Evolutionary conservation across 2,797 vertebrate species (phyloP), one percentile per base, ranked within the genome.

Genomic region (Passerculus sandwichensis): DNA sequence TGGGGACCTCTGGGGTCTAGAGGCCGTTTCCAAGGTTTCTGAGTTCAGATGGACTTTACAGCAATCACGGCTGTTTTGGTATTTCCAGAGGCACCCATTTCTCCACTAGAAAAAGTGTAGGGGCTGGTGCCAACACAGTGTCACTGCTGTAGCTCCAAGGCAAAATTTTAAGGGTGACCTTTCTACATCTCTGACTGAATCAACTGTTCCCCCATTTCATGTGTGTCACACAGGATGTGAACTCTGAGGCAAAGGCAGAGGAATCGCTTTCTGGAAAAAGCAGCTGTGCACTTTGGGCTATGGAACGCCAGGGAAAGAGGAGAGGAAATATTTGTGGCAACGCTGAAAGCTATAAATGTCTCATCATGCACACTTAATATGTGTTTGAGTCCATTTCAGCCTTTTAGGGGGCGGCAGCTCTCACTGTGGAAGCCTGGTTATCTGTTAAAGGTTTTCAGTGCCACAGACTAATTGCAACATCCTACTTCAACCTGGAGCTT

Each of bases 261-360:
- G 89, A 91, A 74, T 42, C 0, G 16, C 89, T 69, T 91, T 92
- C 85, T 91, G 93, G 77, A 74, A 91, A 85, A 90, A 93, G 80
- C 94, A 94, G 93, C 89, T 96, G 91, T 26, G 45, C 2, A 6
- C 61, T 94, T 88, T 4, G 5, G 88, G 83, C 85, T 67, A 71
- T 76, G 93, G 93, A 96, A 93, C 93, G 85, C 91, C 89, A 88
- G 53, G 51, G 71, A 71, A 88, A 96, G 92, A 93, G 85, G 45
- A 95, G 80, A 95, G 47, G 77, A 89, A 96, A 96, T 97, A 95
- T 90, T 95, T 96, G 96, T 91, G 94, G 92, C 87, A 59, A 89
- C 38, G 56, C 93, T 94, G 83, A 91, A 93, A 95, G 94, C 93
- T 96, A 93, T 96, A 94, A 97, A 96, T 93, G 95, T 93, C 95